Evolutionary conservation across 1,140 invertebrate species (phyloP), one percentile per base, ranked within the genome.

Genomic region (Popillia japonica): DNA sequence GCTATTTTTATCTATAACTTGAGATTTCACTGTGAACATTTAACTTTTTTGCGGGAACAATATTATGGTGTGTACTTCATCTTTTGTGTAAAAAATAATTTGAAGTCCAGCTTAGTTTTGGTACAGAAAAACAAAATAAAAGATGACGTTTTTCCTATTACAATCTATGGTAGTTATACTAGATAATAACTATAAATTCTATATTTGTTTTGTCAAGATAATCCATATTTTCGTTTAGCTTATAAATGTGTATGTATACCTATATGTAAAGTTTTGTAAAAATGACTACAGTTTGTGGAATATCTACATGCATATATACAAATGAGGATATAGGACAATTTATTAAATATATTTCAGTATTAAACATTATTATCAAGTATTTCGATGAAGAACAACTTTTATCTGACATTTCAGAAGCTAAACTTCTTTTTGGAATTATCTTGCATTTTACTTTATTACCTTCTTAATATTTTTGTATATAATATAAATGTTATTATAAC

Each of bases 401-500:
- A 2, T 34, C 27, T 34, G 27, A 34, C 27, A 55, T 55, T 55
- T 17, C 17, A n/a, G 17, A 17, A 55, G 14, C 14, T 7, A 68
- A 20, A 68, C 20, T 55, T 20, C 2, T 14, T 23, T 76, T 55
- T 68, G 0, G 40, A 74, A 41, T 74, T 74, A 20, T 41, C 72
- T 41, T 41, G 34, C 4, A 14, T 40, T 10, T 48, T 34, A 48
- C 42, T 76, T 55, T 76, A 40, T 74, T 74, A 42, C n/a, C 48
- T 55, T 76, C 17, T 20, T 22, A 20, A 64, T 64, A 64, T 68
- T 68, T 34, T 68, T 34, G 27, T 34, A 68, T 68, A 68, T 68
- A 23, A 68, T 68, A 74, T 74, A 74, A 74, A 74, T 74, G 40
- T 74, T 44, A 74, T 42, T 41, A 41, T 44, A 74, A 74, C 72